Conservation (phyloP, 2,113 vertebrate genomes). For the Cichladusa arquata region DNA sequence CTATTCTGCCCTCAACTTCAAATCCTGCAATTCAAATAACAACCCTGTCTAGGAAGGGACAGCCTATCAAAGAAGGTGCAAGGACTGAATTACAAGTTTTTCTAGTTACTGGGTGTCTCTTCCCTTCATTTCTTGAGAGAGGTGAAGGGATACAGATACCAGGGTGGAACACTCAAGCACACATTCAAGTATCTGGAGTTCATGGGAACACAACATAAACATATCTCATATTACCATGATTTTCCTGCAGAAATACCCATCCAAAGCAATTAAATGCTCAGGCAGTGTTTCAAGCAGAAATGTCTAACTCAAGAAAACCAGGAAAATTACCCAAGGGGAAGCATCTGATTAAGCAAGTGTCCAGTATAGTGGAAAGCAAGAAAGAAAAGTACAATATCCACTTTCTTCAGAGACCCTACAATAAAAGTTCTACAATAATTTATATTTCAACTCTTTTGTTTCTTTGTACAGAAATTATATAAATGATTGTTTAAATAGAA, state of each 20-base stretch:
- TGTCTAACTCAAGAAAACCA: neutral
- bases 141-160: neutral
- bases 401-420: neutral
- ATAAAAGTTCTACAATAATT: neutral
- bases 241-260: neutral
- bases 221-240: rapidly evolving
- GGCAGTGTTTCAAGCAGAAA: neutral
- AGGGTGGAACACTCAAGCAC: neutral
- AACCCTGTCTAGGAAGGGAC: neutral
- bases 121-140: neutral
- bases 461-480: neutral
- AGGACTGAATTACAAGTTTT: neutral
- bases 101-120: neutral
- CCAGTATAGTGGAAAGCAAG: neutral
- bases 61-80: neutral
- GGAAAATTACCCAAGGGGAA: neutral
- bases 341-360: neutral
- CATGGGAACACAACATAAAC: neutral
- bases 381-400: neutral
- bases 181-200: neutral
- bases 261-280: neutral
- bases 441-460: neutral
- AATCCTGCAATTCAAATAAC: neutral
- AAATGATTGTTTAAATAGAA: neutral
- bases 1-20: neutral